Evolutionary conservation across 2,113 vertebrate species (phyloP).

Genomic region (Trogon melanurus): DNA sequence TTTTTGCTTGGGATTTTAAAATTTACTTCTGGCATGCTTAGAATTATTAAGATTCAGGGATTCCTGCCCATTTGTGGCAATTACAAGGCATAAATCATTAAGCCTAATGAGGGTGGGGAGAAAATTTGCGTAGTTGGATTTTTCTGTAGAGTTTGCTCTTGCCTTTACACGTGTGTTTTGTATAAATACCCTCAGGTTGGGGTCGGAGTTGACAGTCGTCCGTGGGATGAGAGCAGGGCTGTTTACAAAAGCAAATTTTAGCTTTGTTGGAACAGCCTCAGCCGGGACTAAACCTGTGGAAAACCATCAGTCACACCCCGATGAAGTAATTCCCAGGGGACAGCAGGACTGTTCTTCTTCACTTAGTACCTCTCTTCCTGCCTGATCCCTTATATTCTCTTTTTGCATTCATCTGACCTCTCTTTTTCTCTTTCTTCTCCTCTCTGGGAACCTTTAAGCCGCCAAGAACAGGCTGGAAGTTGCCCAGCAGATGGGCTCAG

Average conservation of each 20-base stretch:
- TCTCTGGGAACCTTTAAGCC: background rate
- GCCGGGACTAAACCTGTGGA: background rate
- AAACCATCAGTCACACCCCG: fast-evolving
- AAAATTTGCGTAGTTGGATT: background rate
- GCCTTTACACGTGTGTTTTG: background rate
- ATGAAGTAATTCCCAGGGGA: background rate
- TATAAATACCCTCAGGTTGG: fast-evolving
- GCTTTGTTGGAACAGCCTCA: background rate
- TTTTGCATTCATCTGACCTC: background rate
- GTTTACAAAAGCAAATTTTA: background rate
- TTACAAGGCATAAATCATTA: background rate
- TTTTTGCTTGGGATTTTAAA: constrained; percentile 27
- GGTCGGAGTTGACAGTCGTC: fast-evolving
- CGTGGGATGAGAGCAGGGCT: fast-evolving
- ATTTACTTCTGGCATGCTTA: background rate
- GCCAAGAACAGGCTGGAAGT: background rate
- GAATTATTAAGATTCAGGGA: background rate
- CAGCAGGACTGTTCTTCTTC: background rate
- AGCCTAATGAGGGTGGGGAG: background rate
- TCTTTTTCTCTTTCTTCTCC: background rate
- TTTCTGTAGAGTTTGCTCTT: background rate
- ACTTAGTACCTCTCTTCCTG: background rate
- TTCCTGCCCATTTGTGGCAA: background rate
- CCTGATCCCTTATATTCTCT: background rate
- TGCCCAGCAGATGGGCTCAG: background rate